Conservation (phyloP, 2,797 vertebrate genomes). For the Alauda arvensis region DNA sequence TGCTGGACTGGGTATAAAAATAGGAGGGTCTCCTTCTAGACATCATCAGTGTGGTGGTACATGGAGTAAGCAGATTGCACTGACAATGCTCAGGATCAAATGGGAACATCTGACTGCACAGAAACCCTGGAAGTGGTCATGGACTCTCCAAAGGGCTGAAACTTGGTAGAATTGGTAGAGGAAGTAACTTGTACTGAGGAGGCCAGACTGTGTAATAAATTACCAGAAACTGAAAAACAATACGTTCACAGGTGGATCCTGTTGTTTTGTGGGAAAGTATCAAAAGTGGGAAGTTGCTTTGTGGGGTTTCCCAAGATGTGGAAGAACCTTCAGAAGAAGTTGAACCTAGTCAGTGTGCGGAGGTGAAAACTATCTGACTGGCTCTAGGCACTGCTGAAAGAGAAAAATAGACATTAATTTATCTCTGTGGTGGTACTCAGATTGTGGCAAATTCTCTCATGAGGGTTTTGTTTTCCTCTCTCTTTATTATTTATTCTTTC, state of each 20-base stretch:
- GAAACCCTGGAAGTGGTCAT: not conserved
- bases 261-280: not conserved
- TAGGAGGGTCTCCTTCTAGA: accelerated
- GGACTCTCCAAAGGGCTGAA: not conserved
- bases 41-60: accelerated
- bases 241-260: not conserved
- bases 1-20: not conserved
- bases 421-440: not conserved
- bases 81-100: not conserved
- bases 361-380: not conserved
- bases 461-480: not conserved
- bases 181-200: not conserved
- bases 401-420: not conserved
- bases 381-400: not conserved
- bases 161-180: not conserved
- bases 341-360: not conserved
- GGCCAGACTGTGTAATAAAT: not conserved
- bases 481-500: not conserved
- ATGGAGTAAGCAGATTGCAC: not conserved
- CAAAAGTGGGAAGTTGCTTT: not conserved
- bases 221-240: not conserved
- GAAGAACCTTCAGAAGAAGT: not conserved
- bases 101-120: not conserved
- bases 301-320: not conserved
- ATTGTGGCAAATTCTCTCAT: not conserved